A percentile compares a stretch with the other conserved stretches of the same genome.
phyloP scores from a whole-genome alignment of 2,797 vertebrate genomes.

The Rhabdomys pumilio region DNA sequence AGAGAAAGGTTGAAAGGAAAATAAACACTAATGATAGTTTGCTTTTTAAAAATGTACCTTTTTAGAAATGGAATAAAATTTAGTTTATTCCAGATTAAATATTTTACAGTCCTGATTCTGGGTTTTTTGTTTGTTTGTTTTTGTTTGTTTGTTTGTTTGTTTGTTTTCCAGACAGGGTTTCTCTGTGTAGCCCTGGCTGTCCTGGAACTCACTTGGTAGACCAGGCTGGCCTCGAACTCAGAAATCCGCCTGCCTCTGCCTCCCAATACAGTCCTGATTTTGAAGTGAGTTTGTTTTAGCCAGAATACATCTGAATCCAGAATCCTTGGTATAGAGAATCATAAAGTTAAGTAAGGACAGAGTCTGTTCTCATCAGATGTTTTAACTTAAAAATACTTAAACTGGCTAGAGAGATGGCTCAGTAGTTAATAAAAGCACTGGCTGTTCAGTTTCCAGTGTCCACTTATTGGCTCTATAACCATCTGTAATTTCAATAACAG shows the following conservation, averaged over 20 bases:
- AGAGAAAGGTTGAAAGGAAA: constrained; percentile 12
- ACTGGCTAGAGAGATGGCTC: neutral
- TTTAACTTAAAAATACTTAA: constrained; percentile 57
- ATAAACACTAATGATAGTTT: neutral
- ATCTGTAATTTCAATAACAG: neutral
- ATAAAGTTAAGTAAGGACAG: neutral
- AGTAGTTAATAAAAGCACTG: neutral
- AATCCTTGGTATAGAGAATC: neutral
- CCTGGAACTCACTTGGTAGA: too few relatives aligned
- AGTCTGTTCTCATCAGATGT: neutral
- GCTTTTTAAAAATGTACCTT: neutral
- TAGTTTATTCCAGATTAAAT: neutral
- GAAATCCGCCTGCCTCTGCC: too few relatives aligned
- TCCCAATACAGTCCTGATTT: neutral
- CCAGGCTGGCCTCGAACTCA: too few relatives aligned
- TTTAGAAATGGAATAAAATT: constrained; percentile 16
- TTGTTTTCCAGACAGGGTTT: too few relatives aligned
- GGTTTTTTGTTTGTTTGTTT: too few relatives aligned
- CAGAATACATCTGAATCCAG: neutral
- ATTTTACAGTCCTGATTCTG: neutral
- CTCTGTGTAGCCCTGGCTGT: too few relatives aligned
- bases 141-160: too few relatives aligned
- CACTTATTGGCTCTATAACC: neutral
- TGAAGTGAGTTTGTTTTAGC: neutral
- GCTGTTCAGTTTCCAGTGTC: neutral